phyloP scores from a whole-genome alignment of 2,888 invertebrate species.

The Ectemnius cavifrons region DNA sequence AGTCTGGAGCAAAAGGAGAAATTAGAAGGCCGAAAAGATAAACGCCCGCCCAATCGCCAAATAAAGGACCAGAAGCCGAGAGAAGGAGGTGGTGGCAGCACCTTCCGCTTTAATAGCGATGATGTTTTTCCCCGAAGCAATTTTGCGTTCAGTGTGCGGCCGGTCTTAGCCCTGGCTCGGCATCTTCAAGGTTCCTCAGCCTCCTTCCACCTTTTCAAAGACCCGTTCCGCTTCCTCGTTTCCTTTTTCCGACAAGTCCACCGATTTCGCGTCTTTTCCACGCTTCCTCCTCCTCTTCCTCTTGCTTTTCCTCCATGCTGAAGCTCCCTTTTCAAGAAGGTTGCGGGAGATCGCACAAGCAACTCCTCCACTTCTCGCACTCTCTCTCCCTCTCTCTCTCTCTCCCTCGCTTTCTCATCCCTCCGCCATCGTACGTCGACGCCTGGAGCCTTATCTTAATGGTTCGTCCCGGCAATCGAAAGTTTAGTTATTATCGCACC shows the following conservation, averaged over 20 bases:
- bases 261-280: constrained; percentile 8
- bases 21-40: too few species aligned
- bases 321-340: constrained; percentile 4
- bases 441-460: constrained; percentile 66
- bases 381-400: constrained; percentile 1
- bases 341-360: background rate
- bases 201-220: constrained; percentile 26
- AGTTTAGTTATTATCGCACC: constrained; percentile 70
- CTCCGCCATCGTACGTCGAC: constrained; percentile 8
- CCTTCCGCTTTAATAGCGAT: too few species aligned
- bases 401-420: background rate
- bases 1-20: too few species aligned
- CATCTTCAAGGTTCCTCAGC: too few species aligned
- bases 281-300: constrained; percentile 4
- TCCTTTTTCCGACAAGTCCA: constrained; percentile 41
- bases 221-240: constrained; percentile 36
- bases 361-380: background rate
- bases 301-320: constrained; percentile 12
- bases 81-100: too few species aligned
- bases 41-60: too few species aligned
- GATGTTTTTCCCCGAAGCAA: too few species aligned
- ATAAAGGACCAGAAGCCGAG: too few species aligned
- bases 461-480: constrained; percentile 67
- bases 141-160: too few species aligned
- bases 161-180: too few species aligned